These are phyloP conservation scores for Muntiacus muntjak DNA, from an alignment of 2,113 vertebrate species.

Conservation along the genomic window DNA sequence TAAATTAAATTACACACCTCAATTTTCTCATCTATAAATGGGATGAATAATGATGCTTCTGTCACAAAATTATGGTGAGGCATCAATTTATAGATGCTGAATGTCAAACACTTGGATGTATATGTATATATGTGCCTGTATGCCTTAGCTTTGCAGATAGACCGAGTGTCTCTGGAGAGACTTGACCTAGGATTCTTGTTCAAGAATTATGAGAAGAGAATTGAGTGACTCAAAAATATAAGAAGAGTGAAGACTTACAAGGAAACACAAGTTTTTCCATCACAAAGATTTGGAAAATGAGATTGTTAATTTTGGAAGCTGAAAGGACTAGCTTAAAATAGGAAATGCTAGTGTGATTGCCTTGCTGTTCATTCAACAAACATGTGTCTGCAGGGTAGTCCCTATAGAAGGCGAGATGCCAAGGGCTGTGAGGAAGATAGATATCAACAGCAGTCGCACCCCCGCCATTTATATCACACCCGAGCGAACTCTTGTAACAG, in stretches of 20 bases:
- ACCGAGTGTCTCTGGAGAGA: not conserved
- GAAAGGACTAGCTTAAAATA: not conserved
- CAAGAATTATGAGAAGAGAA: not conserved
- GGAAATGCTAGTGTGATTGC: not conserved
- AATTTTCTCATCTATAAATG: not conserved
- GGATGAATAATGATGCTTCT: not conserved
- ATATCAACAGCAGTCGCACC: not conserved
- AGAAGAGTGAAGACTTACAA: not conserved
- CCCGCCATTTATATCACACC: not conserved
- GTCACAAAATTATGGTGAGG: not conserved
- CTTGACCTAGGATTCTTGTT: not conserved
- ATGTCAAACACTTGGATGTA: not conserved
- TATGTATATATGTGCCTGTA: not conserved
- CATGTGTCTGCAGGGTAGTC: not conserved
- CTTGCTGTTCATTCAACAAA: not conserved
- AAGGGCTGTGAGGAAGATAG: not conserved
- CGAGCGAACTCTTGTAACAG: not conserved
- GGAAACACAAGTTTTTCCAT: not conserved
- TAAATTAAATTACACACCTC: not conserved
- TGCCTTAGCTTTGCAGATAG: not conserved
- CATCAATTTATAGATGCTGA: not conserved
- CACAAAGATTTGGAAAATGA: not conserved
- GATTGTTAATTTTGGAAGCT: slow-evolving; percentile 1
- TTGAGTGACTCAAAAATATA: not conserved
- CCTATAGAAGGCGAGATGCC: not conserved